Conservation (phyloP, 2,113 vertebrate genomes). For the Notechis scutatus region DNA sequence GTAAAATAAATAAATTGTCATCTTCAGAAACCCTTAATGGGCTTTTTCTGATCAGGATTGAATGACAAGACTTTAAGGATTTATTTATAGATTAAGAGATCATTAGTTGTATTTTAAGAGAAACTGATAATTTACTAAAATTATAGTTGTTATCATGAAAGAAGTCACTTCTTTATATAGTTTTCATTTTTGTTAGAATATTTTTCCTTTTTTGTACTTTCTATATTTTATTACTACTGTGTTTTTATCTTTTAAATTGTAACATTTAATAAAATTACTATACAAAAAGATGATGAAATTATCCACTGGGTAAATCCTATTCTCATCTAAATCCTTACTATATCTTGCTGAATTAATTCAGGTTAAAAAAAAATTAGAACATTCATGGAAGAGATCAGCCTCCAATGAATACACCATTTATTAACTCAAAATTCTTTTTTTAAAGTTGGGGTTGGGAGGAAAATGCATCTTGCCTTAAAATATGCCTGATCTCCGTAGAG, state of each 20-base stretch:
- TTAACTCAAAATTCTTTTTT: slow-evolving; percentile 24
- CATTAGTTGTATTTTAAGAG: not conserved
- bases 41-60: not conserved
- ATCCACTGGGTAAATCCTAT: not conserved
- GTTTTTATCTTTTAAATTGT: not conserved
- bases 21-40: not conserved
- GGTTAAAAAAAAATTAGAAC: slow-evolving; percentile 38
- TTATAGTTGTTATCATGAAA: not conserved
- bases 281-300: not conserved
- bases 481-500: slow-evolving; percentile 45
- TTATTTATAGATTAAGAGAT: not conserved
- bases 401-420: slow-evolving; percentile 67
- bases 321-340: not conserved
- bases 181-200: not conserved
- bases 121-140: not conserved
- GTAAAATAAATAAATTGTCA: not conserved
- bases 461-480: slow-evolving; percentile 44
- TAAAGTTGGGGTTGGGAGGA: not conserved
- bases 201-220: not conserved
- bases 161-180: not conserved
- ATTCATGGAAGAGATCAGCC: slow-evolving; percentile 44
- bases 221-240: not conserved
- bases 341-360: not conserved
- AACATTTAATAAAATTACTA: not conserved
- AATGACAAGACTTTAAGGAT: not conserved